Conservation (phyloP, 2,888 invertebrate species). For the Idaea straminata region DNA sequence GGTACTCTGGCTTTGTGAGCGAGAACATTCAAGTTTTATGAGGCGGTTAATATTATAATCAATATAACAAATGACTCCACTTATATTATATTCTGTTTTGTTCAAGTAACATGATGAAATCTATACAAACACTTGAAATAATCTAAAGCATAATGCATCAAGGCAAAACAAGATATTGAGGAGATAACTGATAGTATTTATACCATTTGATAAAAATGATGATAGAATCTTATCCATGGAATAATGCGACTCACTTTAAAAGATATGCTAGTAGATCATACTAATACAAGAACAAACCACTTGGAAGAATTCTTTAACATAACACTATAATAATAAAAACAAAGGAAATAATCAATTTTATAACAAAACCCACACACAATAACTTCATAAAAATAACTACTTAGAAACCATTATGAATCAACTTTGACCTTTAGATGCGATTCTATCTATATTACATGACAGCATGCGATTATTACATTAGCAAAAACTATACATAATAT, state of each 20-base stretch:
- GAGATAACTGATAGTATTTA: background rate
- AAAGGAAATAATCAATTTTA: background rate
- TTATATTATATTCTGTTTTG: background rate
- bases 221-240: background rate
- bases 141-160: background rate
- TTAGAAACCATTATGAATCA: constrained; percentile 11
- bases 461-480: constrained; percentile 30
- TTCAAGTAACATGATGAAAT: background rate
- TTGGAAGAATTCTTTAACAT: background rate
- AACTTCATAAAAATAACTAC: background rate
- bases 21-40: constrained; percentile 25
- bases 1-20: constrained; percentile 13
- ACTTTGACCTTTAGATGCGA: constrained; percentile 24
- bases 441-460: constrained; percentile 28
- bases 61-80: constrained; percentile 10
- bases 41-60: constrained; percentile 16
- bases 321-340: background rate
- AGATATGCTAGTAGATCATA: background rate
- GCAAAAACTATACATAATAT: constrained; percentile 30
- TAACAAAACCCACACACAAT: background rate
- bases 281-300: background rate
- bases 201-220: background rate
- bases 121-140: background rate
- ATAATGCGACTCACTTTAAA: background rate
- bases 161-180: background rate